Conservation (phyloP, 2,797 vertebrate species). For the Cuculus canorus region DNA sequence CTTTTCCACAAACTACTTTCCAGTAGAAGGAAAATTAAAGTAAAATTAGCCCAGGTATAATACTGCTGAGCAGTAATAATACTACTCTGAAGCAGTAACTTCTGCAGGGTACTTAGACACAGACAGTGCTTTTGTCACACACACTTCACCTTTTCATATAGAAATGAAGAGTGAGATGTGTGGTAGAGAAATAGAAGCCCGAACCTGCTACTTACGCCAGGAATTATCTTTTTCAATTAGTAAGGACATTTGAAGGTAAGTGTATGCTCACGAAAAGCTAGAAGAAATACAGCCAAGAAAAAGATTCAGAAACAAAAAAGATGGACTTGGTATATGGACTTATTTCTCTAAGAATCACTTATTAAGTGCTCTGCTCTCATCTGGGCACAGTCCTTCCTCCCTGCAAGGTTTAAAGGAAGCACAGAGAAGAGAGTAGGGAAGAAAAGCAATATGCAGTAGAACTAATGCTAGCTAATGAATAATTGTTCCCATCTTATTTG, state of each 20-base stretch:
- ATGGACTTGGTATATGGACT: fast-evolving
- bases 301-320: neutral
- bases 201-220: neutral
- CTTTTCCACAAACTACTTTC: neutral
- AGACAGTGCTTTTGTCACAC: neutral
- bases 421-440: neutral
- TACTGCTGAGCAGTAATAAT: neutral
- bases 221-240: neutral
- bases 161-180: neutral
- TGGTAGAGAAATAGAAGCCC: neutral
- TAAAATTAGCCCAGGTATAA: neutral
- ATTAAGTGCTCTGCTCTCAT: neutral
- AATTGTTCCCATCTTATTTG: neutral
- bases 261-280: neutral
- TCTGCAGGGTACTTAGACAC: neutral
- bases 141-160: neutral
- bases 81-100: neutral
- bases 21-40: neutral
- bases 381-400: neutral
- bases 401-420: neutral
- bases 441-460: neutral
- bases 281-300: neutral
- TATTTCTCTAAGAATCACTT: neutral
- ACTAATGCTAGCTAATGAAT: conserved; percentile 7
- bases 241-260: neutral